phyloP scores from a whole-genome alignment of 1,140 invertebrate genomes.

The Rhopalosiphum maidis region DNA sequence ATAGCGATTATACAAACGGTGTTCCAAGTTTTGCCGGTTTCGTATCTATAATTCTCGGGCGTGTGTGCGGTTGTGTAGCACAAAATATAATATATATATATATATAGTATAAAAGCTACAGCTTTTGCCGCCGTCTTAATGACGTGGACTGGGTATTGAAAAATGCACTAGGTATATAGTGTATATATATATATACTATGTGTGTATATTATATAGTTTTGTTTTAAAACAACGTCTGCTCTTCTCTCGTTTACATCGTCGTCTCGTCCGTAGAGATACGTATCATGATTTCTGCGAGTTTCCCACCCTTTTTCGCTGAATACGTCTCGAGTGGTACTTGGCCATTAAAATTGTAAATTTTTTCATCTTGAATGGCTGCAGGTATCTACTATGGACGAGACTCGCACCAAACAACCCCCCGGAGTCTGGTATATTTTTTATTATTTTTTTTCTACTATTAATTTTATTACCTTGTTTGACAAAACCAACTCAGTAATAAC shows the following conservation, averaged over 20 bases:
- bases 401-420: background rate
- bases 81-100: background rate
- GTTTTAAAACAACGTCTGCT: background rate
- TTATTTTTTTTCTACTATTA: constrained; percentile 4
- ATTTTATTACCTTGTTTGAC: background rate
- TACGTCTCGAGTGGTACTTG: constrained; percentile 15
- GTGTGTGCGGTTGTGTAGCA: background rate
- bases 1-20: background rate
- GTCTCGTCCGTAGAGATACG: background rate
- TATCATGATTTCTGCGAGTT: background rate
- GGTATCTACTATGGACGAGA: background rate
- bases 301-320: background rate
- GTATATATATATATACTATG: too few species aligned
- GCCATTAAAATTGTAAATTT: constrained; percentile 1
- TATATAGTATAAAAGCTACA: background rate
- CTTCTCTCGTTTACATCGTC: background rate
- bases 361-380: background rate
- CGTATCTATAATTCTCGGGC: background rate
- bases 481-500: background rate
- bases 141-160: background rate
- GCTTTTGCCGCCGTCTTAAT: background rate
- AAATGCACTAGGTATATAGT: background rate
- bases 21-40: background rate
- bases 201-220: background rate
- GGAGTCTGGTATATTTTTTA: background rate